A percentile compares a stretch with the other conserved stretches of the same genome.
Evolutionary conservation across 2,113 vertebrate genomes (phyloP).

Genomic region (Ammodytes dubius): DNA sequence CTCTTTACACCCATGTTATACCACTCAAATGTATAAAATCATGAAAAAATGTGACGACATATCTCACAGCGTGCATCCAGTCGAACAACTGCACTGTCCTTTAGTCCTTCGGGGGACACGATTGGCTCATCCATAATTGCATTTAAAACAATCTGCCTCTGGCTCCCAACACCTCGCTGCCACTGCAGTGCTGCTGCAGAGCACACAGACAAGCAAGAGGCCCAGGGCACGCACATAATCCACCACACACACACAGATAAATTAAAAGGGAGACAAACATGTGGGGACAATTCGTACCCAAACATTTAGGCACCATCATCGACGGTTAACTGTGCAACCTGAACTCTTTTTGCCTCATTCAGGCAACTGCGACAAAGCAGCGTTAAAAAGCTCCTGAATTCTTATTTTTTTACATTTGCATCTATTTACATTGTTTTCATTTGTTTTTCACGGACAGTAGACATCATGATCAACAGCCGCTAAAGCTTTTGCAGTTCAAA

Average conservation of each 20-base stretch:
- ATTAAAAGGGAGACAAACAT: conserved; percentile 45
- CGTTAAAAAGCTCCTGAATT: conserved; percentile 63
- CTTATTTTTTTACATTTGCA: conserved; percentile 58
- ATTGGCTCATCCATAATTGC: conserved; percentile 61
- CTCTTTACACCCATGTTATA: background rate
- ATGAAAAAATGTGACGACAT: background rate
- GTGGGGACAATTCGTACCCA: conserved; percentile 34
- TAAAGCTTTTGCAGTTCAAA: conserved; percentile 61
- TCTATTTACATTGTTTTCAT: conserved; percentile 78
- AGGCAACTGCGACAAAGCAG: conserved; percentile 63
- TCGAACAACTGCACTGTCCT: conserved; percentile 41
- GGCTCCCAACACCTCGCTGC: conserved; percentile 61
- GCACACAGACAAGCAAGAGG: conserved; percentile 32
- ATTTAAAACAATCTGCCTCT: conserved; percentile 68
- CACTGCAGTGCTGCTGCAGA: conserved; percentile 83
- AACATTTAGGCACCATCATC: conserved; percentile 66
- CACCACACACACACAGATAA: conserved; percentile 36
- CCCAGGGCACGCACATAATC: conserved; percentile 34
- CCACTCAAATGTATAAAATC: conserved; percentile 4
- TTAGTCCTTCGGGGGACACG: conserved; percentile 32
- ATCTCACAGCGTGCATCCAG: conserved; percentile 23
- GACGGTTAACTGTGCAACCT: conserved; percentile 71
- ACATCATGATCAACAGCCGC: conserved; percentile 70
- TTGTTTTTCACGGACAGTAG: conserved; percentile 58
- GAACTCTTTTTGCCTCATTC: conserved; percentile 61